A percentile compares a stretch with the other conserved stretches of the same genome.
Evolutionary conservation across 2,797 vertebrate species (phyloP).

Genomic region (Serranus cabrilla): DNA sequence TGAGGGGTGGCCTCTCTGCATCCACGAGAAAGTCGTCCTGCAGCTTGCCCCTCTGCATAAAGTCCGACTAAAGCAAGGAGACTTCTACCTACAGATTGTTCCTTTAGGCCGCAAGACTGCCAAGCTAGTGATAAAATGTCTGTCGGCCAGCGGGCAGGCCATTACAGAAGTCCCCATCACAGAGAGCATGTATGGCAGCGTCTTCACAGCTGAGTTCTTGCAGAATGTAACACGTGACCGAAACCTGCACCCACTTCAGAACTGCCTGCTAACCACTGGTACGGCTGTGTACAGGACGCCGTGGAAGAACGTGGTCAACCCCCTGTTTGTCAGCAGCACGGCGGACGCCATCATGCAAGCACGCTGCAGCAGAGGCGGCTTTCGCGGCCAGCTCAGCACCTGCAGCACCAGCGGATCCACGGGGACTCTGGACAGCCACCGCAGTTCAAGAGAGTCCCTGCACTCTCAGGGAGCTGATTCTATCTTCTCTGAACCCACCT

Average conservation of each 20-base stretch:
- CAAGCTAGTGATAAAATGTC: conserved; percentile 90
- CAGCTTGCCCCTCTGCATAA: conserved; percentile 89
- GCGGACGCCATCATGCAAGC: conserved; percentile 84
- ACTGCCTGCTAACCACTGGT: conserved; percentile 89
- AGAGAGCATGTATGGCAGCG: conserved; percentile 88
- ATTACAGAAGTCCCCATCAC: conserved; percentile 87
- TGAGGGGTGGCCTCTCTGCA: conserved; percentile 90
- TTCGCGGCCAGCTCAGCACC: conserved; percentile 80
- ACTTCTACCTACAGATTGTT: conserved; percentile 91
- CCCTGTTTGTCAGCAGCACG: conserved; percentile 85
- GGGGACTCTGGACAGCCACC: conserved; percentile 85
- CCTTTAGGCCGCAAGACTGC: conserved; percentile 86
- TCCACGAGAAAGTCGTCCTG: conserved; percentile 89
- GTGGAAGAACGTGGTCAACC: conserved; percentile 90
- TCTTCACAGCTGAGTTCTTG: conserved; percentile 90
- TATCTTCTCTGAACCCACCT: conserved; percentile 80
- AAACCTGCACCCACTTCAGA: conserved; percentile 86
- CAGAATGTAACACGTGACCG: conserved; percentile 87
- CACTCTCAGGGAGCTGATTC: conserved; percentile 85
- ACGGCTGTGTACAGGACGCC: conserved; percentile 85
- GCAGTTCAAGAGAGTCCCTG: conserved; percentile 85
- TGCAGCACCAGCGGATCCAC: conserved; percentile 84
- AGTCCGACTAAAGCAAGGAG: conserved; percentile 88
- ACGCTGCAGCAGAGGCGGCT: conserved; percentile 68
- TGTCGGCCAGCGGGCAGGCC: conserved; percentile 86